Conservation (phyloP, 2,888 invertebrate species). For the Nomada flava region DNA sequence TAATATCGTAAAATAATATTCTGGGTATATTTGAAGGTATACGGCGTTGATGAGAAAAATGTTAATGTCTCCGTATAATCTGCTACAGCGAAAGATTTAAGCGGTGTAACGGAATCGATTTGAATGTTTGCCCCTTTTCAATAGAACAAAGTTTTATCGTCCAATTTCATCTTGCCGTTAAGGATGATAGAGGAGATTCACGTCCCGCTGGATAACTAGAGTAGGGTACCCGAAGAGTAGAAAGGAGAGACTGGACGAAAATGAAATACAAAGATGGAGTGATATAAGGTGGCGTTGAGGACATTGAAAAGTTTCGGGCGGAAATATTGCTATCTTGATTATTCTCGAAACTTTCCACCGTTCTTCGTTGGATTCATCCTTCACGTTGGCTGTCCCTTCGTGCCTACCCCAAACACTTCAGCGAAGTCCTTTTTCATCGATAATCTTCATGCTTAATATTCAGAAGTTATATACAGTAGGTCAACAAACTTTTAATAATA, state of each 20-base stretch:
- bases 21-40: too few relatives aligned
- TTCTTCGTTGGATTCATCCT: slow-evolving; percentile 6
- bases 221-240: not conserved
- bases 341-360: not conserved
- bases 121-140: not conserved
- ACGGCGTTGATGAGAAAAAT: too few relatives aligned
- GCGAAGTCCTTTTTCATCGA: not conserved
- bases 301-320: slow-evolving; percentile 12
- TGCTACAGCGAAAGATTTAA: too few relatives aligned
- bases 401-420: not conserved
- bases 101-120: not conserved
- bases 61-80: too few relatives aligned
- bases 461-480: too few relatives aligned
- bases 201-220: slow-evolving; percentile 4
- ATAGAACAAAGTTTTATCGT: not conserved
- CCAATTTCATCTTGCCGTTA: slow-evolving; percentile 5
- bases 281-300: not conserved
- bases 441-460: not conserved
- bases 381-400: not conserved
- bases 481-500: too few relatives aligned
- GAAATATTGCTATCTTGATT: slow-evolving; percentile 1
- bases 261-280: slow-evolving; percentile 8
- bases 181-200: slow-evolving; percentile 8
- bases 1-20: too few relatives aligned
- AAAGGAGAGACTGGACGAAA: not conserved